Conservation (phyloP, 2,888 invertebrate species). For the Eupelmus urozonus region DNA sequence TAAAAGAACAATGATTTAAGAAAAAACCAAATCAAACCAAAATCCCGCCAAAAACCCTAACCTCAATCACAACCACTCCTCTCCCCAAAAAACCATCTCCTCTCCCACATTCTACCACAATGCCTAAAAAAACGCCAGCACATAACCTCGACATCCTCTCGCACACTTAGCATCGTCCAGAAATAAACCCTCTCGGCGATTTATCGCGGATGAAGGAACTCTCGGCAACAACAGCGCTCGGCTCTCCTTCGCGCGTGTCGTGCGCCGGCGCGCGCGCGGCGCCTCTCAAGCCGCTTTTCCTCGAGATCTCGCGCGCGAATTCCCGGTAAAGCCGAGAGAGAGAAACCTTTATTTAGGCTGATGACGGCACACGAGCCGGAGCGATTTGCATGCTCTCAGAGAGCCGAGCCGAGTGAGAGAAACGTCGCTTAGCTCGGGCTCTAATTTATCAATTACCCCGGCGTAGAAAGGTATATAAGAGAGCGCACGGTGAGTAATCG, state of each 20-base stretch:
- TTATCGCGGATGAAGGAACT: too few species aligned
- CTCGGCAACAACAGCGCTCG: background rate
- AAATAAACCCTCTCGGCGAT: slow-evolving; percentile 9
- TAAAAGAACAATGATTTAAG: too few species aligned
- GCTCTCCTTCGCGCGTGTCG: too few species aligned
- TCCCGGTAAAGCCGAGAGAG: background rate
- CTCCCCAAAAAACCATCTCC: too few species aligned
- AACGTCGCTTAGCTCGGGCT: background rate
- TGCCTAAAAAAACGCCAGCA: too few species aligned
- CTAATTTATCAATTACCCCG: slow-evolving; percentile 47
- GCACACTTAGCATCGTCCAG: background rate
- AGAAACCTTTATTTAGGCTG: slow-evolving; percentile 36
- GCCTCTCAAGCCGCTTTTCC: background rate
- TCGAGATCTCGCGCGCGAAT: background rate
- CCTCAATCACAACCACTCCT: too few species aligned
- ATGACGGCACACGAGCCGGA: slow-evolving; percentile 26
- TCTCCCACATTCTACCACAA: too few species aligned
- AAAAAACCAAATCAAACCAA: too few species aligned
- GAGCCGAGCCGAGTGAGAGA: background rate
- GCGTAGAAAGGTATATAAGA: background rate
- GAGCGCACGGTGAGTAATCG: slow-evolving; percentile 32
- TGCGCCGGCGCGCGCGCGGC: background rate
- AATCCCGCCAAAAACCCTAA: too few species aligned
- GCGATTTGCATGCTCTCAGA: background rate
- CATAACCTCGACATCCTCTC: too few species aligned